Base-by-base conservation (phyloP, 2,888 invertebrate species). In the Spodoptera picta region DNA sequence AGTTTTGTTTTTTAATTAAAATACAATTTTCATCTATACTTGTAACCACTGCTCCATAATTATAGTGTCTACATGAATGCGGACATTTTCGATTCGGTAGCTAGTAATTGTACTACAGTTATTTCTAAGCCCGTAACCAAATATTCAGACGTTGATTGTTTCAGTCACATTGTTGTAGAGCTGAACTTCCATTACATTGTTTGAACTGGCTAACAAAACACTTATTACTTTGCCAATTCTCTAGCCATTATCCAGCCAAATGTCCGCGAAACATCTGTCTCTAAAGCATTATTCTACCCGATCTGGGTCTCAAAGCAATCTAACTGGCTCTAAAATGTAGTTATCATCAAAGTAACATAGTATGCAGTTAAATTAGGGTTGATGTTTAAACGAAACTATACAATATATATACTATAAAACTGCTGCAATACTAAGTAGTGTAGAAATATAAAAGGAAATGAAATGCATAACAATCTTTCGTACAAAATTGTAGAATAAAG, bases 261-360 rank as follows among this genome's bases (percentile, higher is more conserved):
- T 19, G 51, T 69, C 56, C 65, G 52, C 46, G 49, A 44, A 57
- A 66, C 53, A 66, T 69, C 56, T 65, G 65, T 57, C 62, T 48
- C 63, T 27, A 53, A 61, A 75, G 66, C 69, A 63, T 73, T 73
- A 73, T 69, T 66, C 65, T 27, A 44, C 50, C 49, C 44, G 48
- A 62, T 71, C 55, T 45, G 71, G 63, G 62, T 79, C 73, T 77
- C 80, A 52, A 54, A 81, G 77, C 77, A 79, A 79, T 80, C 69
- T 72, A 77, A 66, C 64, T 9, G 69, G 65, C 65, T 68, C 71
- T 64, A 72, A 81, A 81, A 81, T 77, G 72, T 72, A 72, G 75
- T 73, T 75, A 69, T 57, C 73, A 73, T 52, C 60, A 60, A 68
- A 64, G 69, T 67, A 65, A 60, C 59, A 52, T 54, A 41, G 62